Percentiles rank a stretch among this genome's conserved stretches.
phyloP scores from a whole-genome alignment of 2,888 invertebrate genomes.

The Nowickia ferox region DNA sequence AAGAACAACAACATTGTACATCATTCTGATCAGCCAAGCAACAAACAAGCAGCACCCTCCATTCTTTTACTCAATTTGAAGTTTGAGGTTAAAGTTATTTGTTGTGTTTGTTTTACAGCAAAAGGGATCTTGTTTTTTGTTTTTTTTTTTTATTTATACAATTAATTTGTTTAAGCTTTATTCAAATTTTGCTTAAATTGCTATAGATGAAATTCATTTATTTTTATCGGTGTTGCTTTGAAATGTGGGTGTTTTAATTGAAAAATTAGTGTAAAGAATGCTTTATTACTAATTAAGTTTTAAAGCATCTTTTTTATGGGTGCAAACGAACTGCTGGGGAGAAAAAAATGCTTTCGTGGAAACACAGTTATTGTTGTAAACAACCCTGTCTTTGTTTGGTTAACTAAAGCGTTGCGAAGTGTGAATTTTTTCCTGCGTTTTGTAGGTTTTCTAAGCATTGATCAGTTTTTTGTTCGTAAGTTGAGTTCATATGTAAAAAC shows the following conservation, averaged over 20 bases:
- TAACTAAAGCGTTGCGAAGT: no score
- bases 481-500: no score
- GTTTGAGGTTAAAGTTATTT: constrained; percentile 56
- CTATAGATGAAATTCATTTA: not conserved
- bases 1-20: constrained; percentile 23
- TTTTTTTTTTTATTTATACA: not conserved
- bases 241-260: constrained; percentile 73
- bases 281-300: not conserved
- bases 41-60: constrained; percentile 27
- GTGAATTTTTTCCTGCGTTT: no score
- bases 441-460: no score
- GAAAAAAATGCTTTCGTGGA: not conserved
- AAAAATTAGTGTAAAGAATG: not conserved
- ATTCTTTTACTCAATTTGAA: constrained; percentile 28
- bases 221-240: constrained; percentile 73
- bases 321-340: not conserved
- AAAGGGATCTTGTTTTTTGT: constrained; percentile 1
- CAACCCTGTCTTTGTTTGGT: no score
- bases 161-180: constrained; percentile 30
- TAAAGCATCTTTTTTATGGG: not conserved
- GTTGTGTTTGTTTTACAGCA: constrained; percentile 5
- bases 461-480: no score
- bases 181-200: constrained; percentile 45
- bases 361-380: no score
- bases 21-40: constrained; percentile 19